Evolutionary conservation across 2,888 invertebrate species (phyloP).

Genomic region (Nemoura dubitans): DNA sequence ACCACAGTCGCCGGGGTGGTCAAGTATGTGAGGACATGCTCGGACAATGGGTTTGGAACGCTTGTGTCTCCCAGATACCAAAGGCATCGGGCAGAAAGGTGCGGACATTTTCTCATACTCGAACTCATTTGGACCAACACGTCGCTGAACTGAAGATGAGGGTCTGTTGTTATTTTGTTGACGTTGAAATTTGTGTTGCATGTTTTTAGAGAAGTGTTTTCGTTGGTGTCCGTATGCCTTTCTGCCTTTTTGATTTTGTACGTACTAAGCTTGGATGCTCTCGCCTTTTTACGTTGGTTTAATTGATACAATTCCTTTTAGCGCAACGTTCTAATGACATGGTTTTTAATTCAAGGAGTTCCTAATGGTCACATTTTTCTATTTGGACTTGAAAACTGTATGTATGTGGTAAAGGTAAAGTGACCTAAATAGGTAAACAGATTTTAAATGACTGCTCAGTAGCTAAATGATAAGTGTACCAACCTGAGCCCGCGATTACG

Average conservation of each 20-base stretch:
- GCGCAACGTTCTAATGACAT: background rate
- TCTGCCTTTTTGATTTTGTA: too few species aligned
- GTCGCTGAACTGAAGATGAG: background rate
- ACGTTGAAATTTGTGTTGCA: background rate
- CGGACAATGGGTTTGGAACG: background rate
- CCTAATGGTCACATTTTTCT: background rate
- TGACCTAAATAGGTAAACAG: too few species aligned
- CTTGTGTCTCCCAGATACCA: background rate
- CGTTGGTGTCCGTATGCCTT: background rate
- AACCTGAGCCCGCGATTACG: too few species aligned
- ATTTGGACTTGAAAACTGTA: too few species aligned
- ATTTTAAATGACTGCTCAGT: too few species aligned
- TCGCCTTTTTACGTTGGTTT: background rate
- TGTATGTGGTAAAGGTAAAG: too few species aligned
- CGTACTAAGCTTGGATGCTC: too few species aligned
- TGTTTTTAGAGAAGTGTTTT: background rate
- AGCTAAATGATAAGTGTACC: too few species aligned
- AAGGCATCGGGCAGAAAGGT: background rate
- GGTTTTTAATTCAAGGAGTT: background rate
- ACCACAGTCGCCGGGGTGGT: background rate
- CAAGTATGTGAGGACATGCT: background rate
- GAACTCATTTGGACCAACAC: background rate
- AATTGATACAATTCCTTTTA: background rate
- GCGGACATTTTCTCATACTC: background rate
- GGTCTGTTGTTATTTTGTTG: background rate